Evolutionary conservation across 2,888 invertebrate species (phyloP).

Genomic region (Erebia aethiops): DNA sequence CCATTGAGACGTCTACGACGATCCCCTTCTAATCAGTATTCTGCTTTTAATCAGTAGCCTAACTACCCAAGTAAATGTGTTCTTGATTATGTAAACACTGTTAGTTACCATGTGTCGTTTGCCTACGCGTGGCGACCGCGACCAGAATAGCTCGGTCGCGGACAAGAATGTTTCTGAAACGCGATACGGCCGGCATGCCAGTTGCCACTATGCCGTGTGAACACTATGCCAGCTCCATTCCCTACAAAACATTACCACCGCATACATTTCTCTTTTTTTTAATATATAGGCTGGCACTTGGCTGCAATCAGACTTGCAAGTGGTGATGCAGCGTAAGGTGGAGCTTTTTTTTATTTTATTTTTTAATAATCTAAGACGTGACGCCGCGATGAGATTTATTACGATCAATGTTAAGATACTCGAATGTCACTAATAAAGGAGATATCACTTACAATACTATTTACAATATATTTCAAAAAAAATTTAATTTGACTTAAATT

Average conservation of each 20-base stretch:
- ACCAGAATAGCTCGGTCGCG: conserved; percentile 30
- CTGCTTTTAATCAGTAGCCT: not conserved
- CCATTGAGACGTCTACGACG: too few relatives aligned
- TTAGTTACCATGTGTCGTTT: not conserved
- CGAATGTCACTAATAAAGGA: too few relatives aligned
- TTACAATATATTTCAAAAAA: too few relatives aligned
- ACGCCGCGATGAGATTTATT: too few relatives aligned
- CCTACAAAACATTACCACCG: not conserved
- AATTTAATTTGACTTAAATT: too few relatives aligned
- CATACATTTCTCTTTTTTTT: not conserved
- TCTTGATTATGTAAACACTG: not conserved
- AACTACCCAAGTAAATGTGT: not conserved
- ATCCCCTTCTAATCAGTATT: not conserved
- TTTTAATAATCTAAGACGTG: too few relatives aligned
- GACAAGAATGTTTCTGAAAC: conserved; percentile 23
- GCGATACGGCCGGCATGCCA: conserved; percentile 24
- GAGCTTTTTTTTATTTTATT: too few relatives aligned
- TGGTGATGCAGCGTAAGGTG: too few relatives aligned
- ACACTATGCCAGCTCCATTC: not conserved
- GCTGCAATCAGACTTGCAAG: too few relatives aligned
- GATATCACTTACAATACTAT: too few relatives aligned
- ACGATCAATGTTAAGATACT: too few relatives aligned
- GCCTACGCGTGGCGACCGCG: conserved; percentile 18
- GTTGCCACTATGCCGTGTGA: conserved; percentile 9
- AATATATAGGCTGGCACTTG: too few relatives aligned